A percentile compares a stretch with the other conserved stretches of the same genome.
These are phyloP conservation scores for Aphelinus certus DNA, from an alignment of 1,140 invertebrate genomes.

Conservation along the genomic window DNA sequence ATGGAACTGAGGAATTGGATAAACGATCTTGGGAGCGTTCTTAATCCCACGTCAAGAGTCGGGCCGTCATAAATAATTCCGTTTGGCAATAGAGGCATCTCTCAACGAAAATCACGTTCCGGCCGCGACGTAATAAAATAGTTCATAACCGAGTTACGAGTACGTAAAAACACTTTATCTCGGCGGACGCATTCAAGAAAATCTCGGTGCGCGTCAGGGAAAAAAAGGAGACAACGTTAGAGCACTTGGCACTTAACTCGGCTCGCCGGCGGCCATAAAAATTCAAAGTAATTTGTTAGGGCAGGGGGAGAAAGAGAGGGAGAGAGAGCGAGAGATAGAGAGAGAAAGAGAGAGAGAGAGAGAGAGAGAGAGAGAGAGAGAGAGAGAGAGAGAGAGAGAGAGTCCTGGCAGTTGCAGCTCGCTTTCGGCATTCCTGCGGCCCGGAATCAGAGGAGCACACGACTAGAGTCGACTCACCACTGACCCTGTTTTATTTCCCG, in stretches of 20 bases:
- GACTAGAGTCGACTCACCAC: not conserved
- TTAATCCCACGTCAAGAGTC: too few species aligned
- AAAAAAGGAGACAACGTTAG: conserved; percentile 16
- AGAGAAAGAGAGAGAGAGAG: too few species aligned
- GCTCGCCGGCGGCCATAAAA: conserved; percentile 1
- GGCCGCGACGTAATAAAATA: too few species aligned
- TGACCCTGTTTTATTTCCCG: conserved; percentile 15
- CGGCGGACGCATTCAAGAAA: not conserved
- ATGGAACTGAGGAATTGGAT: too few species aligned
- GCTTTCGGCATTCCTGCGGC: too few species aligned
- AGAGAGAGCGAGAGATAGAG: too few species aligned
- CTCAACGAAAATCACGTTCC: too few species aligned
- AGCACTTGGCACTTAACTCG: conserved; percentile 13
- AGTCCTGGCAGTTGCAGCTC: not conserved
- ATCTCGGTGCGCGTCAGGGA: not conserved
- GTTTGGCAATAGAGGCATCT: too few species aligned
- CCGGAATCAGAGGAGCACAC: too few species aligned
- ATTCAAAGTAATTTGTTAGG: conserved; percentile 22
- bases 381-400: not conserved
- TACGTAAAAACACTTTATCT: not conserved
- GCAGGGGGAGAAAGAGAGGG: not conserved
- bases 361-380: not conserved
- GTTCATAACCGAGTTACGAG: too few species aligned
- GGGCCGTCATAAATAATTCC: too few species aligned
- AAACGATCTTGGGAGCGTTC: too few species aligned